These are phyloP conservation scores for Antidorcas marsupialis DNA, from an alignment of 2,113 vertebrate genomes.

Conservation along the genomic window DNA sequence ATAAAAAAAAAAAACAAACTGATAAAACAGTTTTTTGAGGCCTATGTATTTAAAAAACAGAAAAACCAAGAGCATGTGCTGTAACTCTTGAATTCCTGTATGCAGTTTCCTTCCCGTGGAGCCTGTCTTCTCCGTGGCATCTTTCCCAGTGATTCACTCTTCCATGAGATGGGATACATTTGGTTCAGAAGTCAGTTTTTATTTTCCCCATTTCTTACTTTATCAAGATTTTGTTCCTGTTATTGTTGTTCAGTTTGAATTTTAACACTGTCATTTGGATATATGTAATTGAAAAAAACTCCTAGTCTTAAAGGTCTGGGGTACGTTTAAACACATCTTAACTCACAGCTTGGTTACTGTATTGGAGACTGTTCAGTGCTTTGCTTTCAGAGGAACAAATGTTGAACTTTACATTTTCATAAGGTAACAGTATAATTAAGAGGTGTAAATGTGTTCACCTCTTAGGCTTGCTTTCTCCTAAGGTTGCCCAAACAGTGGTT, in stretches of 20 bases:
- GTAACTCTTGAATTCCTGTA: background rate
- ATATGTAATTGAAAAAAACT: background rate
- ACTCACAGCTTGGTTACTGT: background rate
- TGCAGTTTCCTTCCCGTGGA: background rate
- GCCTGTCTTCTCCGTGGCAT: rapidly evolving
- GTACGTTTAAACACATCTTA: background rate
- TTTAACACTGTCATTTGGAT: background rate
- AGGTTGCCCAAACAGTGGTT: background rate
- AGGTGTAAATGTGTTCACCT: background rate
- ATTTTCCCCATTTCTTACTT: constrained; percentile 22
- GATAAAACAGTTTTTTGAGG: constrained; percentile 4
- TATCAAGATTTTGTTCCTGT: background rate
- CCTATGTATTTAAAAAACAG: background rate
- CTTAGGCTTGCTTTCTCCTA: background rate
- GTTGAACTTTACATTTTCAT: constrained; percentile 8
- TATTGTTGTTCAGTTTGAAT: background rate
- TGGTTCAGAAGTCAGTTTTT: constrained; percentile 21
- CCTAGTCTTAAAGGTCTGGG: background rate
- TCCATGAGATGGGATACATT: background rate
- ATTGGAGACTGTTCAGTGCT: constrained; percentile 27
- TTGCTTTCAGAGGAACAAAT: constrained; percentile 23
- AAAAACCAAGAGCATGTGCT: background rate
- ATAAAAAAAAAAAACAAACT: background rate
- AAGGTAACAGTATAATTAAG: background rate
- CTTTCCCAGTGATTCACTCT: background rate